Conservation (phyloP, 2,888 invertebrate species). For the Diarsia mendica region DNA sequence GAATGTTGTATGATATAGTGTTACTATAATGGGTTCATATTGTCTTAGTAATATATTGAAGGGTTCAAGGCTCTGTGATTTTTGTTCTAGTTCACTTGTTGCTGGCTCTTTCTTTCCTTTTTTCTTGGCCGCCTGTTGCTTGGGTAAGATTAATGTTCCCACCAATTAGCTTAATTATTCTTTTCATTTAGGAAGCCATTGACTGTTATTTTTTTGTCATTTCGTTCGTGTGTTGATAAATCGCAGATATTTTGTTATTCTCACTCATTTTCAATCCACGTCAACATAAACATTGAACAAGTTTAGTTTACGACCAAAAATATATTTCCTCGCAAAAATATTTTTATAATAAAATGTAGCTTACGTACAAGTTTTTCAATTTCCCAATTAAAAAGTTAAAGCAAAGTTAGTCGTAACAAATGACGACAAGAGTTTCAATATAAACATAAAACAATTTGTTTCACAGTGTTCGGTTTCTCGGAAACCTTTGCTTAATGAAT, state of each 20-base stretch:
- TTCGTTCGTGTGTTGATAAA: neutral
- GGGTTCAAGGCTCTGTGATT: conserved; percentile 32
- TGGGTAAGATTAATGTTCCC: conserved; percentile 37
- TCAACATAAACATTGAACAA: neutral
- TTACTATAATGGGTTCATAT: conserved; percentile 45
- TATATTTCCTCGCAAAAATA: neutral
- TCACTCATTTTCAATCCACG: neutral
- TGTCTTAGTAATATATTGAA: conserved; percentile 34
- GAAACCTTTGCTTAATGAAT: conserved; percentile 30
- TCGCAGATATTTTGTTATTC: neutral
- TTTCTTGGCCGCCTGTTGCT: conserved; percentile 46
- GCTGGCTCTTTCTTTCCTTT: conserved; percentile 25
- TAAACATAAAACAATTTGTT: conserved; percentile 38
- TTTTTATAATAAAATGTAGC: neutral
- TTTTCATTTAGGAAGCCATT: conserved; percentile 16
- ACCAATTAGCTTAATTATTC: conserved; percentile 46
- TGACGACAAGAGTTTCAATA: conserved; percentile 27
- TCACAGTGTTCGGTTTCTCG: conserved; percentile 21
- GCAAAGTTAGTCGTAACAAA: conserved; percentile 2
- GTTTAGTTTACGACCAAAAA: neutral
- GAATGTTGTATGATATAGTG: conserved; percentile 54
- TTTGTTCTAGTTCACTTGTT: conserved; percentile 40
- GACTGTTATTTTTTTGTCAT: neutral
- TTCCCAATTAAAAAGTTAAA: conserved; percentile 6
- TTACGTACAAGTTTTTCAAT: conserved; percentile 28